Percentiles rank a stretch among this genome's conserved stretches.
Evolutionary conservation across 2,113 vertebrate genomes (phyloP).

Genomic region (Phalacrocorax carbo): DNA sequence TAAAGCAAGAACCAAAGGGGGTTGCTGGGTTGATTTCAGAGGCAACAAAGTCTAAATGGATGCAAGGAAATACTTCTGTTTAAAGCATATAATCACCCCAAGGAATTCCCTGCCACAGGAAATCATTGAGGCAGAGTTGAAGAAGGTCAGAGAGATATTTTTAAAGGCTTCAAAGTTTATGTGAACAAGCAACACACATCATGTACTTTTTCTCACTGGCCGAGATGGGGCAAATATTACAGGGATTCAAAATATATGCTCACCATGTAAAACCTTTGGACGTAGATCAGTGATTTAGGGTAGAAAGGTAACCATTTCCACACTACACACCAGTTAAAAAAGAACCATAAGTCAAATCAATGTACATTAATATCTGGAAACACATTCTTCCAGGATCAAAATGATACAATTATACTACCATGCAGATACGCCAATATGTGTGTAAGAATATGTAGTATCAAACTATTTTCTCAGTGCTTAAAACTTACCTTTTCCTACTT

Average conservation of each 20-base stretch:
- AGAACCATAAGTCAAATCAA: not conserved
- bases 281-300: not conserved
- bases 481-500: not conserved
- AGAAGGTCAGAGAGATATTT: slow-evolving; percentile 51
- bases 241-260: not conserved
- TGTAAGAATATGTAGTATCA: not conserved
- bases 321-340: not conserved
- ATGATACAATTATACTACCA: not conserved
- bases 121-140: slow-evolving; percentile 23
- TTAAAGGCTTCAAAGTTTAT: not conserved
- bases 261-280: not conserved
- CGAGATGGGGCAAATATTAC: not conserved
- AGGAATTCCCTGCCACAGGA: slow-evolving; percentile 58
- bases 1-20: not conserved
- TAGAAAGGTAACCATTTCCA: not conserved
- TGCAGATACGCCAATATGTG: rapidly evolving
- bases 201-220: not conserved
- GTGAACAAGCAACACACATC: not conserved
- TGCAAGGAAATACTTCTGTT: slow-evolving; percentile 52
- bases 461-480: not conserved
- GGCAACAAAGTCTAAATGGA: slow-evolving; percentile 46
- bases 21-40: not conserved
- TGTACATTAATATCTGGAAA: not conserved
- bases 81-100: slow-evolving; percentile 44
- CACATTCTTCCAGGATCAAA: not conserved